Conservation (phyloP, 2,113 vertebrate genomes). For the Lonchura striata region DNA sequence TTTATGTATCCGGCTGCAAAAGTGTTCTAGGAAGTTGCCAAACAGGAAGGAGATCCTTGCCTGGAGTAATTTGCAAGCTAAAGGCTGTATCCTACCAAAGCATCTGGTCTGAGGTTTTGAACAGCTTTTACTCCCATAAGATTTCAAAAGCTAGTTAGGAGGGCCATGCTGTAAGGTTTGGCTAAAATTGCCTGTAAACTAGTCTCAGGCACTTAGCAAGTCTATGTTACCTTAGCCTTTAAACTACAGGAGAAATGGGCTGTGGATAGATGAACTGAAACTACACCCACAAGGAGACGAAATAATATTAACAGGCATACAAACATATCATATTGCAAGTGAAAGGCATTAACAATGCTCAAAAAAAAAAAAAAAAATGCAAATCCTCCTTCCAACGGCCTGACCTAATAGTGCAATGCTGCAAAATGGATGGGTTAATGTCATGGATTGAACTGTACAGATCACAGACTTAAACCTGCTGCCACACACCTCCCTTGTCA, state of each 20-base stretch:
- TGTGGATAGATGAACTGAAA: not conserved
- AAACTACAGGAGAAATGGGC: not conserved
- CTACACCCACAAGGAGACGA: not conserved
- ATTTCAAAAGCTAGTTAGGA: constrained; percentile 25
- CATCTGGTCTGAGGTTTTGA: constrained; percentile 49
- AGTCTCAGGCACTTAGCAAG: not conserved
- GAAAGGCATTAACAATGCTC: not conserved
- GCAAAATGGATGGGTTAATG: not conserved
- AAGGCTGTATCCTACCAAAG: constrained; percentile 21
- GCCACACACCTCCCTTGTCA: not conserved
- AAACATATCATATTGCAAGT: not conserved
- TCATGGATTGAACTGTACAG: not conserved
- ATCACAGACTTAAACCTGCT: not conserved
- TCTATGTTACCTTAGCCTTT: not conserved
- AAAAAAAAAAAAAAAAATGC: not conserved
- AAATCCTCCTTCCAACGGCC: not conserved
- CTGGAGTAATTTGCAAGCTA: constrained; percentile 40
- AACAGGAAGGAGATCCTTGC: constrained; percentile 47
- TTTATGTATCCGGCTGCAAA: constrained; percentile 37
- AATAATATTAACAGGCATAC: not conserved
- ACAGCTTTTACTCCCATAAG: constrained; percentile 12
- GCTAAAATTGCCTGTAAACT: constrained; percentile 12
- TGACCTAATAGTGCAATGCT: not conserved
- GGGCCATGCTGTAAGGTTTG: not conserved
- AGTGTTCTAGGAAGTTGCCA: constrained; percentile 35